Percentiles rank a stretch among this genome's conserved stretches.
These are phyloP conservation scores for Dasyprocta punctata DNA, from an alignment of 2,113 vertebrate genomes.

Conservation along the genomic window DNA sequence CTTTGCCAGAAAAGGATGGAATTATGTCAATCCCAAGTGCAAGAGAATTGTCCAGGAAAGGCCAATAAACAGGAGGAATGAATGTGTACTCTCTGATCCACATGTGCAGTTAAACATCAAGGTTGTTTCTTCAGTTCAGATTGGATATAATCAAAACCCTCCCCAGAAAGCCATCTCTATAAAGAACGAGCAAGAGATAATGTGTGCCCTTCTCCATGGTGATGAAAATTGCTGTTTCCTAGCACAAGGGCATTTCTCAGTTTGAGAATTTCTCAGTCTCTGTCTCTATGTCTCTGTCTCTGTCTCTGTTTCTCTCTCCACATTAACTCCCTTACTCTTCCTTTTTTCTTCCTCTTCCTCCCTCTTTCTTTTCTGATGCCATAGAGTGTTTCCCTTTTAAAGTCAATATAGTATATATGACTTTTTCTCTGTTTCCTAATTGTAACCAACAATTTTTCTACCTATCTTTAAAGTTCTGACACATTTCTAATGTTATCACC, in stretches of 20 bases:
- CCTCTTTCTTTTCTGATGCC: not conserved
- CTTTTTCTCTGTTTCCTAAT: not conserved
- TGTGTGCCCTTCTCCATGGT: not conserved
- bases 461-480: not conserved
- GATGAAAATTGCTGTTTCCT: not conserved
- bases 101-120: not conserved
- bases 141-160: slow-evolving; percentile 13
- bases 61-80: not conserved
- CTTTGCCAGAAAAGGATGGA: slow-evolving; percentile 18
- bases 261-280: not conserved
- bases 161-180: not conserved
- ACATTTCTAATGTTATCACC: not conserved
- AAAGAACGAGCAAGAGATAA: not conserved
- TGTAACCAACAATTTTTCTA: not conserved
- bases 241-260: not conserved
- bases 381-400: not conserved
- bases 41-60: slow-evolving; percentile 13
- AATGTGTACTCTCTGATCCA: not conserved
- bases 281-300: not conserved
- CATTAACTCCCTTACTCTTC: not conserved
- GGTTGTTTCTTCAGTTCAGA: not conserved
- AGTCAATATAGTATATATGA: not conserved
- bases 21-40: slow-evolving; percentile 29
- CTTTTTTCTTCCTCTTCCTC: not conserved
- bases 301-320: not conserved